phyloP scores from a whole-genome alignment of 1,140 invertebrate species.

The Melanaphis sacchari region DNA sequence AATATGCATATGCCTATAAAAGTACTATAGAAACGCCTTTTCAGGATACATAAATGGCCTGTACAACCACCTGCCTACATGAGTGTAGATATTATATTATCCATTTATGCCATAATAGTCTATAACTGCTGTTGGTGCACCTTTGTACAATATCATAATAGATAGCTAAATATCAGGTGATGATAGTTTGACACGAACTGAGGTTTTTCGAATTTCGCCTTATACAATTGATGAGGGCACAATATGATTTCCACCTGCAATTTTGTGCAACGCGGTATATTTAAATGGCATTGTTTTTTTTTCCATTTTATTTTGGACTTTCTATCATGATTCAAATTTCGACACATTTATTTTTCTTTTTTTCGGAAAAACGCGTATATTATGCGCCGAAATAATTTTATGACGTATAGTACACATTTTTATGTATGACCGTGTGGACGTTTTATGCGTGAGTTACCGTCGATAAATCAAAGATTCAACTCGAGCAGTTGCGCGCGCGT shows the following conservation, averaged over 20 bases:
- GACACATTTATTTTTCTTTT: neutral
- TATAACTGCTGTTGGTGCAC: neutral
- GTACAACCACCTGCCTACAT: neutral
- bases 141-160: neutral
- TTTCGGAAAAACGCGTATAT: neutral
- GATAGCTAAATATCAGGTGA: neutral
- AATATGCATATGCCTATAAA: neutral
- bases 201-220: neutral
- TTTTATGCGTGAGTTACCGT: neutral
- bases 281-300: neutral
- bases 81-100: neutral
- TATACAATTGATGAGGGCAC: neutral
- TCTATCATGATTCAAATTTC: neutral
- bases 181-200: neutral
- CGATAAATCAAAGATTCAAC: slow-evolving; percentile 51
- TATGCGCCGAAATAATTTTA: neutral
- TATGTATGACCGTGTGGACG: neutral
- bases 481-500: slow-evolving; percentile 38
- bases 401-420: neutral
- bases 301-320: neutral
- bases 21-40: neutral
- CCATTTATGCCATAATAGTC: neutral
- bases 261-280: neutral
- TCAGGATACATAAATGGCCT: neutral
- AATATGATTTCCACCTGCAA: neutral